Conservation (phyloP, 2,888 invertebrate genomes). For the Chloromyia formosa region DNA sequence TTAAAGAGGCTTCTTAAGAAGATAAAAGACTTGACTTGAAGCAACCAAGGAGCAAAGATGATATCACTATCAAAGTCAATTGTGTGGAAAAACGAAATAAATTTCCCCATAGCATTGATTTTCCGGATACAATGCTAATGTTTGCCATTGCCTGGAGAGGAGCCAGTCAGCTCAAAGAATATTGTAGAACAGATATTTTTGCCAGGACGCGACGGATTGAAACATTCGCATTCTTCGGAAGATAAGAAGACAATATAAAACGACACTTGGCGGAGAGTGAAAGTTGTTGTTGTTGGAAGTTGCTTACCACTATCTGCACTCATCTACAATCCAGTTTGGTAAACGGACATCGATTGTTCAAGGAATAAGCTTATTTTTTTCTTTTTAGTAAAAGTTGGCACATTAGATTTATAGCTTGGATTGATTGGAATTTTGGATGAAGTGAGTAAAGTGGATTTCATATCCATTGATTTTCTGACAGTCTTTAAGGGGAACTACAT, state of each 20-base stretch:
- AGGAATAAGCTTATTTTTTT: too few relatives aligned
- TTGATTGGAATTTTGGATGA: constrained; percentile 27
- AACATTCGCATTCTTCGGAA: neutral
- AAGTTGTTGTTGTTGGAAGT: neutral
- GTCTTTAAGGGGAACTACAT: too few relatives aligned
- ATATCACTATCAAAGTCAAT: constrained; percentile 56
- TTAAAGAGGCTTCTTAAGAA: constrained; percentile 33
- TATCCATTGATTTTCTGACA: too few relatives aligned
- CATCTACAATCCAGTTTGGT: neutral
- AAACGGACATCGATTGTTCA: too few relatives aligned
- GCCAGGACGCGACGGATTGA: too few relatives aligned
- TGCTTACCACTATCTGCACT: constrained; percentile 8
- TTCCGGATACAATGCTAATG: constrained; percentile 48
- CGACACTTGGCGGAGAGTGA: constrained; percentile 17
- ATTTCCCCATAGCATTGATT: constrained; percentile 52
- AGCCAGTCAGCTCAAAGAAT: neutral
- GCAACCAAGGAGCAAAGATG: constrained; percentile 52
- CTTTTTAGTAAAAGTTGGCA: neutral
- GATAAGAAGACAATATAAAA: constrained; percentile 10
- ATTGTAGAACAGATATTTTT: neutral
- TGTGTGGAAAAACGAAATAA: constrained; percentile 55
- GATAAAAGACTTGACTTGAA: constrained; percentile 36
- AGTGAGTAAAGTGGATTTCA: too few relatives aligned
- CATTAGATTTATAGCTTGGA: constrained; percentile 20
- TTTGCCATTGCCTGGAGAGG: constrained; percentile 19